Base-by-base conservation (phyloP, 2,113 vertebrate genomes). In the Seriola aureovittata region DNA sequence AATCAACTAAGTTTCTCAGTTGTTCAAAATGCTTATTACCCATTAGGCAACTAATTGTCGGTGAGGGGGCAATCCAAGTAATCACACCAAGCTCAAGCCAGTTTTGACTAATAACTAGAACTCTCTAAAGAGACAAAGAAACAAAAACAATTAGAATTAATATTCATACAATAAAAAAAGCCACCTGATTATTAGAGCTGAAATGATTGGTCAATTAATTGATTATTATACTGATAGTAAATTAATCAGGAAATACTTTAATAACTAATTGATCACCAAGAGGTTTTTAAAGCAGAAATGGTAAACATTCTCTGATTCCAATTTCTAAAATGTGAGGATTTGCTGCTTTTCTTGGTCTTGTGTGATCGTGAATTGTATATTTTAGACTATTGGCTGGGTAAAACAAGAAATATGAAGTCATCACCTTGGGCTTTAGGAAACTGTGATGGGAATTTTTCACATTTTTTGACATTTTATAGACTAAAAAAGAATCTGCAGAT, bases 31-130 rank as follows among this genome's bases (percentile, higher is more conserved):
- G 64, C 52, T 78, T 57, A 81, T 65, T 34, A 62, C 8, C 65
- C 57, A 72, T 85, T 55, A 69, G 76, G 17, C 19, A 55, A 40
- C 19, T 71, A 86, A 85, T 29, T 46, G 48, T 69, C 60, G 29
- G 17, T 16, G n/a, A 74, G 48, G 38, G 8, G 5, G 9, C 21
- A 72, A 71, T 67, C 23, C 34, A 72, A 67, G 46, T 52, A 64
- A 82, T 72, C 36, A 29, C 3, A 23, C n/a, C 21, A 42, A 36
- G 16, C 40, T 81, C 8, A 23, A 44, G 16, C 16, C 44, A 52
- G 40, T 62, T 25, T 57, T 58, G 25, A 44, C 21, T 48, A 17
- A 79, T 42, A 59, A 50, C 36, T 46, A 52, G 14, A 60, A 17
- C 3, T 58, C 46, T 29, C 36, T 4, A 17, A 72, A 46, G 32